Base-by-base conservation (phyloP, 2,797 vertebrate genomes). In the Vipera ursinii region DNA sequence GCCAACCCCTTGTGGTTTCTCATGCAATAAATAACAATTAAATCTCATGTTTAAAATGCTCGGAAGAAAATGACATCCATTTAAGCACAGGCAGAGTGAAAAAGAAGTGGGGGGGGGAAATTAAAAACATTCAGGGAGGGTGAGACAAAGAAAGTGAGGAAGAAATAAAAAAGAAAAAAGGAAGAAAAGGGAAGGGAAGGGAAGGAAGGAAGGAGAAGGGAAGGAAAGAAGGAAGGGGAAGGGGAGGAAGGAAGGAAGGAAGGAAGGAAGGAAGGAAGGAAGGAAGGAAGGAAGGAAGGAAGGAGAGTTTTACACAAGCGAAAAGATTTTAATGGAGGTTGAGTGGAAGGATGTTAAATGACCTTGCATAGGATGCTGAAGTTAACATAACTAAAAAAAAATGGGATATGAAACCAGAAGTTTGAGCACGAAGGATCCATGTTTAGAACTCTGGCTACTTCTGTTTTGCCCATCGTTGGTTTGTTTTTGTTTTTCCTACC, bases 21-120 rank as follows among this genome's bases (percentile, higher is more conserved):
- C 91, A 92, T 88, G 85, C 94, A 69, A 92, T 94, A 96, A 97
- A 95, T 95, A 96, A 92, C 94, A 95, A 96, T 96, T 96, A 97
- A 96, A 96, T 93, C 94, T 93, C 86, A 90, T 86, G 96, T 95
- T 94, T 91, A 95, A 89, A 92, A 91, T 92, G 60, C 93, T 93
- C 93, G 92, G 93, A 93, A 94, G 95, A 95, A 94, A 95, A 93
- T 61, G 88, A 91, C 92, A 96, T 96, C 94, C 91, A 91, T 96
- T 96, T 94, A 96, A 94, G 94, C 51, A 90, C 28, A 57, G 65
- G 48, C 86, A 82, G 61, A 89, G 92, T 69, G 61, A 14, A 2
- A 48, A 14, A 22, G 14, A 28, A 65, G n/a, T 32, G n/a, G 4
- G n/a, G 69, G n/a, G 4, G 3, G 1, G 60, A 86, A 89, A 93